Percentiles rank a stretch among this genome's conserved stretches.
These are phyloP conservation scores for Motacilla tschutschensis DNA, from an alignment of 2,113 vertebrate genomes.

Conservation along the genomic window DNA sequence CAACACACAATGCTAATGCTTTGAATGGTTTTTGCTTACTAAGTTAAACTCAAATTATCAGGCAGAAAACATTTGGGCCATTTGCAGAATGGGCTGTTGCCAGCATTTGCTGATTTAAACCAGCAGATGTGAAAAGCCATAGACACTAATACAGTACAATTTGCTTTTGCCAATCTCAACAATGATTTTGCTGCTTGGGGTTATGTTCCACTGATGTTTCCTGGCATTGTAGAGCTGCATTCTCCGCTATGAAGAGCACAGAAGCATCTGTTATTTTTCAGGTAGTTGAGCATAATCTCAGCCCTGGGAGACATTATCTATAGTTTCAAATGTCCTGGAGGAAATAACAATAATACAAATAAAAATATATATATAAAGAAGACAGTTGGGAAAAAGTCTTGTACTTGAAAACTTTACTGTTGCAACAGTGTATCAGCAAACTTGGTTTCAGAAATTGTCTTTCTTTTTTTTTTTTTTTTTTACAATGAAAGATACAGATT, in stretches of 20 bases:
- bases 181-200: slow-evolving; percentile 53
- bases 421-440: neutral
- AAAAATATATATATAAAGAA: neutral
- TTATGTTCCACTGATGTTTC: slow-evolving; percentile 48
- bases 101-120: slow-evolving; percentile 71
- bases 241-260: slow-evolving; percentile 36
- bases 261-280: slow-evolving; percentile 69
- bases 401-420: neutral
- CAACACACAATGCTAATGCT: neutral
- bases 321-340: slow-evolving; percentile 41
- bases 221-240: slow-evolving; percentile 19
- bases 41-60: slow-evolving; percentile 71
- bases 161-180: slow-evolving; percentile 65
- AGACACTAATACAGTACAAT: slow-evolving; percentile 55
- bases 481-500: neutral
- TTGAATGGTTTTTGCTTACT: slow-evolving; percentile 74
- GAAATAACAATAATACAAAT: neutral
- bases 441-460: neutral
- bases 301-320: slow-evolving; percentile 54
- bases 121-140: slow-evolving; percentile 72
- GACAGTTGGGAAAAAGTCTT: neutral
- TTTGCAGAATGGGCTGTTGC: slow-evolving; percentile 71
- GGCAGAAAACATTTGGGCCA: slow-evolving; percentile 75
- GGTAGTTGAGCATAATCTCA: slow-evolving; percentile 64
- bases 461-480: neutral